Conservation (phyloP, 2,888 invertebrate species). For the Smittia sp. region DNA sequence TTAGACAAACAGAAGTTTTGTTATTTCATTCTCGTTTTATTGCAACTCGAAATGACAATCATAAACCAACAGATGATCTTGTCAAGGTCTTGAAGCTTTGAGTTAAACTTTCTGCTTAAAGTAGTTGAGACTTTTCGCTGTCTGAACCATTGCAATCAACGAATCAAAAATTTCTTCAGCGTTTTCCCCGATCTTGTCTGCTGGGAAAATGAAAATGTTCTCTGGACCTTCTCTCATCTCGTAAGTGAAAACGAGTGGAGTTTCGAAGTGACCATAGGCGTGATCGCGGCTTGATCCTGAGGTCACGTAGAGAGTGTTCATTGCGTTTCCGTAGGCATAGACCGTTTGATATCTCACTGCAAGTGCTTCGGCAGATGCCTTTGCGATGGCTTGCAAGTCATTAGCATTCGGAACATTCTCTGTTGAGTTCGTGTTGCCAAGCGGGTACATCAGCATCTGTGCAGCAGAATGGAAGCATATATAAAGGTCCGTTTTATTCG, state of each 20-base stretch:
- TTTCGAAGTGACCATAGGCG: conserved; percentile 63
- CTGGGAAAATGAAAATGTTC: conserved; percentile 68
- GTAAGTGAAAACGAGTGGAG: conserved; percentile 65
- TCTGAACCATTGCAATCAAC: conserved; percentile 55
- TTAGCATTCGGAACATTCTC: conserved; percentile 52
- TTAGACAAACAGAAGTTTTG: too few relatives aligned
- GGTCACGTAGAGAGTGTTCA: conserved; percentile 54
- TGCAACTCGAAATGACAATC: conserved; percentile 59
- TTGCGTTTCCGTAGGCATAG: conserved; percentile 58
- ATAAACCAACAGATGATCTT: conserved; percentile 63
- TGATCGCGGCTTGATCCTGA: conserved; percentile 56
- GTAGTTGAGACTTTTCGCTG: conserved; percentile 55
- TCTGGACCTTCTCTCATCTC: conserved; percentile 67
- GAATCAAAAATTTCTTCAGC: conserved; percentile 61
- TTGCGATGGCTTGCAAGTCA: conserved; percentile 51
- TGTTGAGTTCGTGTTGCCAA: conserved; percentile 55
- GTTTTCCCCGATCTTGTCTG: conserved; percentile 61
- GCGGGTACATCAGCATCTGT: conserved; percentile 61
- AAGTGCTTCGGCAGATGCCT: conserved; percentile 56
- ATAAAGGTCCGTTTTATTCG: conserved; percentile 55
- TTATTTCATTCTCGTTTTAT: too few relatives aligned
- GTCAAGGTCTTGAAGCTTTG: too few relatives aligned
- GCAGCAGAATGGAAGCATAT: conserved; percentile 66
- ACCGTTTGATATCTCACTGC: conserved; percentile 57
- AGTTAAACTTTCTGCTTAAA: conserved; percentile 43